Base-by-base conservation (phyloP, 1,140 invertebrate genomes). In the Coboldia fuscipes region DNA sequence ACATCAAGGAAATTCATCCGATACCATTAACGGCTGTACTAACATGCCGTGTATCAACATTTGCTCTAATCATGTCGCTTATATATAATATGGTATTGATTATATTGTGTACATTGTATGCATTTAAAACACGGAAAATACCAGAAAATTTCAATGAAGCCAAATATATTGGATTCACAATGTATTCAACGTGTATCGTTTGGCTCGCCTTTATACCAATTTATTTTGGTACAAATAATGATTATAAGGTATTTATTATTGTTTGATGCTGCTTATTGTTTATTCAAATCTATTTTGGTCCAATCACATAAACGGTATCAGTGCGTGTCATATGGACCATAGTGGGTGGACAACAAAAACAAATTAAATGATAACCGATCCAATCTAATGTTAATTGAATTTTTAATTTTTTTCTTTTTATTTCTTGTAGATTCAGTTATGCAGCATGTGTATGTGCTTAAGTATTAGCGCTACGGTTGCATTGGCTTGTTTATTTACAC, bases 131-230 rank as follows among this genome's bases (percentile, higher is more conserved):
- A 0, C 55, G 83, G 12, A 85, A 84, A 46, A 66, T 88, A 26
- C 83, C 83, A 0, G 83, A 84, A 54, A 88, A 86, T 50, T 86
- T 86, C 49, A 88, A 86, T 55, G 78, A 82, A 48, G 75, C 77
- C 0, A 79, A 80, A 51, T 81, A 78, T 45, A 81, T 81, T 39
- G 78, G 77, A 10, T 82, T 81, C 41, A 75, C 78, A 3, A 85
- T 83, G 78, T 88, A 86, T 49, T 81, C 81, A 1, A 88, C 82
- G 1, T 75, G 81, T 40, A 78, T 88, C 12, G 81, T 85, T 38
- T 88, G 82, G 82, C 58, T 80, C 16, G 82, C 82, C n/a, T 88
- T 88, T 53, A 63, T 85, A 7, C 75, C 81, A 2, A 80, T 86
- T 38, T 84, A 84, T 55, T 80, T 71, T 47, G 79, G 79, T 3